Evolutionary conservation across 2,888 invertebrate genomes (phyloP).

Genomic region (Drosophila tanythrix): DNA sequence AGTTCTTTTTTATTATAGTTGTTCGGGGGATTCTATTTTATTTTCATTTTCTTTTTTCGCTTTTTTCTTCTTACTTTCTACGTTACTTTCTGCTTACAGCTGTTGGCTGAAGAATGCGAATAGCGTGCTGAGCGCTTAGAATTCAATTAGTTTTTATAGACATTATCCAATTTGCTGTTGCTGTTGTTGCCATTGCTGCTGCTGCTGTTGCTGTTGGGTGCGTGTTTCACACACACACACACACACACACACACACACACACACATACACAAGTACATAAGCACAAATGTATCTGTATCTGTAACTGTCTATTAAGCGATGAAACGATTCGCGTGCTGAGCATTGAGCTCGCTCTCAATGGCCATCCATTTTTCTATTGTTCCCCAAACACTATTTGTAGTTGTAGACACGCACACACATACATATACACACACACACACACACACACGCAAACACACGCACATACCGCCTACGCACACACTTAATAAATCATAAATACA

Average conservation of each 20-base stretch:
- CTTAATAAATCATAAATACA: constrained; percentile 80
- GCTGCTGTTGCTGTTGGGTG: constrained; percentile 50
- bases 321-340: constrained; percentile 76
- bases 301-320: constrained; percentile 65
- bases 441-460: constrained; percentile 28
- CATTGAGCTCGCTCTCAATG: constrained; percentile 70
- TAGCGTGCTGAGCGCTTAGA: constrained; percentile 79
- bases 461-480: constrained; percentile 53
- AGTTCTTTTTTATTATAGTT: constrained; percentile 57
- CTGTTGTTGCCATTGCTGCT: constrained; percentile 18
- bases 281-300: constrained; percentile 58
- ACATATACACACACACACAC: constrained; percentile 1
- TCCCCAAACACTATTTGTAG: constrained; percentile 72
- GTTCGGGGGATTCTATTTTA: constrained; percentile 35
- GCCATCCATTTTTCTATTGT: constrained; percentile 76
- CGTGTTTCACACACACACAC: constrained; percentile 58
- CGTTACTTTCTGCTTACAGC: constrained; percentile 66
- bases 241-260: constrained; percentile 1
- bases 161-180: constrained; percentile 79
- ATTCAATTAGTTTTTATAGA: constrained; percentile 81
- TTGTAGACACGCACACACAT: constrained; percentile 62
- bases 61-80: constrained; percentile 56
- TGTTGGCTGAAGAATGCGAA: constrained; percentile 67
- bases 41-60: constrained; percentile 36
- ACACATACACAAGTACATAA: neutral